phyloP scores from a whole-genome alignment of 2,888 invertebrate genomes.

The Acanthopleura granulata region DNA sequence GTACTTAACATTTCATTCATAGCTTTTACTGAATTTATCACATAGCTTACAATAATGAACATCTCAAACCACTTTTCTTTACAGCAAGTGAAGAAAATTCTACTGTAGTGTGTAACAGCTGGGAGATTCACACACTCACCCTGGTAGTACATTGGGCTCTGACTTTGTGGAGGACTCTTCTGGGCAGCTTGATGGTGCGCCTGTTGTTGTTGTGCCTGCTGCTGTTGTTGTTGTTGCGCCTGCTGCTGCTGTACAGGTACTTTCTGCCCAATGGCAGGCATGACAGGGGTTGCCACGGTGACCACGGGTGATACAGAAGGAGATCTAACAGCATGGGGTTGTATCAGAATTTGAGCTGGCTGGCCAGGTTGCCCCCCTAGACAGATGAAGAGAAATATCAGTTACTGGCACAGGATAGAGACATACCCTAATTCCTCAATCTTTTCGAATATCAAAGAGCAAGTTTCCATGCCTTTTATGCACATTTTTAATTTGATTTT shows the following conservation, averaged over 20 bases:
- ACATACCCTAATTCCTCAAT: no score
- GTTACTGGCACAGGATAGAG: no score
- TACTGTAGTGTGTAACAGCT: no score
- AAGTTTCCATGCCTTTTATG: no score
- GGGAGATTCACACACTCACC: slow-evolving; percentile 29
- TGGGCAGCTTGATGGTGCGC: background rate
- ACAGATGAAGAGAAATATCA: background rate
- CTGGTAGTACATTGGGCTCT: slow-evolving; percentile 40
- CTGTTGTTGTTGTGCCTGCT: slow-evolving; percentile 1
- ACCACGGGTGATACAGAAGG: slow-evolving; percentile 25
- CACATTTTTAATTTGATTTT: no score
- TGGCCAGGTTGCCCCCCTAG: background rate
- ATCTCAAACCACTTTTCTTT: no score
- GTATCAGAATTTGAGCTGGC: slow-evolving; percentile 47
- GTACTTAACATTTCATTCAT: no score
- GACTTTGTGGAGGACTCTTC: background rate
- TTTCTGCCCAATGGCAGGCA: background rate
- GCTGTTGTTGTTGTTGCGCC: background rate
- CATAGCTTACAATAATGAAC: no score
- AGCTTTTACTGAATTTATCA: no score
- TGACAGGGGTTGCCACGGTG: slow-evolving; percentile 1
- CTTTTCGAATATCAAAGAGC: no score
- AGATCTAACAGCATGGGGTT: slow-evolving; percentile 43
- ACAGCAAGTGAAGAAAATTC: no score
- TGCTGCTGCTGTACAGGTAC: background rate